Conservation (phyloP, 92 coral and sea anemone species). For the Heliopora coerulea region DNA sequence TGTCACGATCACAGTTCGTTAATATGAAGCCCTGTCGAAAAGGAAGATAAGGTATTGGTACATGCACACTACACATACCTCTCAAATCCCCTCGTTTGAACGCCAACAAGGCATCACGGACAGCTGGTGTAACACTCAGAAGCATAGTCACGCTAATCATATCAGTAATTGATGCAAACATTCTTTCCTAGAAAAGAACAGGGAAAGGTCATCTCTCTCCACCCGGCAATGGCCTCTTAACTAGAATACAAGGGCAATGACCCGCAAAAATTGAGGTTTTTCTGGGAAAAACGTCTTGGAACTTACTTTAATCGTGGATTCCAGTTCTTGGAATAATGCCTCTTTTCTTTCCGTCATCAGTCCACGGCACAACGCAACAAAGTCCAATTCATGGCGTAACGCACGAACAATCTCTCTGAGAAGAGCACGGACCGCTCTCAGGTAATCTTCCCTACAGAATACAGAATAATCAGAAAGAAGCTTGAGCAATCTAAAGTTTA, state of each 20-base stretch:
- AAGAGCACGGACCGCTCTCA: conserved; percentile 90
- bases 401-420: conserved; percentile 88
- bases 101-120: conserved; percentile 67
- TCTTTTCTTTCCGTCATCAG: conserved; percentile 95
- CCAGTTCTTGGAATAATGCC: conserved; percentile 80
- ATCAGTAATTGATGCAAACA: conserved; percentile 80
- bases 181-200: conserved; percentile 68
- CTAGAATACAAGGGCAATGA: neutral
- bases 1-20: no score
- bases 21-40: no score
- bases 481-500: neutral
- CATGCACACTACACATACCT: conserved; percentile 42
- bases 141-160: conserved; percentile 78
- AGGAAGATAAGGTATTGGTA: no score
- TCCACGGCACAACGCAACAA: conserved; percentile 91
- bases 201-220: no score
- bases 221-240: no score
- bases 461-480: neutral
- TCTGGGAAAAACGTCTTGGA: no score
- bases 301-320: conserved; percentile 72
- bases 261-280: neutral
- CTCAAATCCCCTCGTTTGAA: conserved; percentile 62
- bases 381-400: conserved; percentile 82
- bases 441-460: conserved; percentile 77
- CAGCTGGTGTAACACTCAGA: conserved; percentile 72